A percentile compares a stretch with the other conserved stretches of the same genome.
These are phyloP conservation scores for Caenorhabditis drosophilae DNA, from an alignment of 2,888 invertebrate species.

Conservation along the genomic window DNA sequence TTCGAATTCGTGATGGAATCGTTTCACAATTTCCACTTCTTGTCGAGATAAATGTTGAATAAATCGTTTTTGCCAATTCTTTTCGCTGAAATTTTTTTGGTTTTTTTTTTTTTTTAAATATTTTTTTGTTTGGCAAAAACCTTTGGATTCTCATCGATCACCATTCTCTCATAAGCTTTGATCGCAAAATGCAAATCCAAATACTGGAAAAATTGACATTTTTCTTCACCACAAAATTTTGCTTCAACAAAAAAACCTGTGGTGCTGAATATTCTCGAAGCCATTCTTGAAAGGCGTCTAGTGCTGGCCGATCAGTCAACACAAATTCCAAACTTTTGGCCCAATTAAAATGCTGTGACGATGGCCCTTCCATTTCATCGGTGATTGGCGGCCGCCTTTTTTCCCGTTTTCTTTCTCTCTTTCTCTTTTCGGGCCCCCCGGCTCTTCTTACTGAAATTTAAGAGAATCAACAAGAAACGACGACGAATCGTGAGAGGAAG, in stretches of 20 bases:
- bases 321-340: conserved; percentile 54
- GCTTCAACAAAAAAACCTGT: too few species aligned
- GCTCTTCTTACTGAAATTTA: too few species aligned
- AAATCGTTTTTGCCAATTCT: conserved; percentile 56
- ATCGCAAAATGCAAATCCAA: conserved; percentile 60
- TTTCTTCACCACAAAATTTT: too few species aligned
- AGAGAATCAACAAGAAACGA: neutral
- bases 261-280: conserved; percentile 32
- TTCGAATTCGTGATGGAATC: conserved; percentile 40
- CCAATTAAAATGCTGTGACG: conserved; percentile 36
- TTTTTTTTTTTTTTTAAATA: neutral
- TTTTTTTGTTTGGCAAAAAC: neutral
- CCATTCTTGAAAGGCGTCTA: conserved; percentile 52
- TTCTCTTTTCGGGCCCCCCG: too few species aligned
- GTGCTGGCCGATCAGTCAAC: conserved; percentile 44
- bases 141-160: conserved; percentile 41
- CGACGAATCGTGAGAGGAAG: neutral
- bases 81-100: conserved; percentile 16
- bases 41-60: conserved; percentile 49
- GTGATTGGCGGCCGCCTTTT: neutral
- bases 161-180: conserved; percentile 56
- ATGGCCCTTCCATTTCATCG: conserved; percentile 1
- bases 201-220: too few species aligned
- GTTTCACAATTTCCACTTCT: conserved; percentile 48
- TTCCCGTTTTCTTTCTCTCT: too few species aligned